Conservation (phyloP, 2,888 invertebrate species). For the Brachyopa scutellaris region DNA sequence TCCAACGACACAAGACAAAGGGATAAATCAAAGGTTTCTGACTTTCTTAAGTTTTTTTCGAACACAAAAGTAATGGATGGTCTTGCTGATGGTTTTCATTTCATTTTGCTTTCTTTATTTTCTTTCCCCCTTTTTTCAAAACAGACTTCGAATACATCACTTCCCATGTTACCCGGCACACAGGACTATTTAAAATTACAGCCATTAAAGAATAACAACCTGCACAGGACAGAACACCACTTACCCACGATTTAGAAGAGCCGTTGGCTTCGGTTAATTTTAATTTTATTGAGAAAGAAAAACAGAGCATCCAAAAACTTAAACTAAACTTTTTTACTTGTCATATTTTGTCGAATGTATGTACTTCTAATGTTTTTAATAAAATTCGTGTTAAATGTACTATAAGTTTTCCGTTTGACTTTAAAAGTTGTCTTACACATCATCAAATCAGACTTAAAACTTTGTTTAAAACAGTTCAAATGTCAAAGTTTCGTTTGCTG, state of each 20-base stretch:
- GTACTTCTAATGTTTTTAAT: neutral
- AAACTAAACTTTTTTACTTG: conserved; percentile 49
- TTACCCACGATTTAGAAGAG: conserved; percentile 80
- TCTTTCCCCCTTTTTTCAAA: conserved; percentile 19
- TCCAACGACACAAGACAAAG: conserved; percentile 80
- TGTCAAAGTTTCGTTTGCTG: too few relatives aligned
- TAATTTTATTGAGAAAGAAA: conserved; percentile 18
- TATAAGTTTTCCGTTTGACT: too few relatives aligned
- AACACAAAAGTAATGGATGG: conserved; percentile 65
- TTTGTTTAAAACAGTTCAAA: too few relatives aligned
- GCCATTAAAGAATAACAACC: conserved; percentile 79
- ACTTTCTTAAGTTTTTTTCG: conserved; percentile 65
- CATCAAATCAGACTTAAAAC: too few relatives aligned
- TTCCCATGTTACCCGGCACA: conserved; percentile 80
- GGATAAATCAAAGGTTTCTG: conserved; percentile 85
- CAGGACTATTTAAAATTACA: conserved; percentile 79
- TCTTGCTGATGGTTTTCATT: conserved; percentile 29
- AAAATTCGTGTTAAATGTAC: conserved; percentile 13
- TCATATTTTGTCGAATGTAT: conserved; percentile 44
- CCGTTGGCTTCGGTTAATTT: conserved; percentile 22
- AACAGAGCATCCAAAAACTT: neutral
- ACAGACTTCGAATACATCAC: conserved; percentile 82
- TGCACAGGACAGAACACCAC: conserved; percentile 81
- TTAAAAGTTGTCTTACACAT: too few relatives aligned
- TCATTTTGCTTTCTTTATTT: conserved; percentile 9